phyloP scores from a whole-genome alignment of 2,797 vertebrate genomes.

The Lithobates sylvaticus region DNA sequence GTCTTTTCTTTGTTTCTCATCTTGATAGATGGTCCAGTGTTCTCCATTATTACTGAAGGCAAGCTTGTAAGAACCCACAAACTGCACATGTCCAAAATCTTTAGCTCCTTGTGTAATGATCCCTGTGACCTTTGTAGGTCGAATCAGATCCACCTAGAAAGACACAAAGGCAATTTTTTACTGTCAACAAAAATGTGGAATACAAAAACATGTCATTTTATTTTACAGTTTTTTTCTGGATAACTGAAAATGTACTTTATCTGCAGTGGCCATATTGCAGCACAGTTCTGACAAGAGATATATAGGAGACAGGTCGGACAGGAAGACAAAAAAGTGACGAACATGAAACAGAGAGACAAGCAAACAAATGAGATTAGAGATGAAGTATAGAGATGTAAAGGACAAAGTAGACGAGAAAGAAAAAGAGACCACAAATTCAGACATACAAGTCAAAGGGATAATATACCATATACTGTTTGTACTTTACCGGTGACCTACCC shows the following conservation, averaged over 20 bases:
- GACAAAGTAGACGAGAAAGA: not conserved
- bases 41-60: conserved; percentile 94
- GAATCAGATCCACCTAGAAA: conserved; percentile 88
- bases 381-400: not conserved
- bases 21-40: conserved; percentile 92
- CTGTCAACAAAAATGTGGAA: not conserved
- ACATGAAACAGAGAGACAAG: not conserved
- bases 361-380: not conserved
- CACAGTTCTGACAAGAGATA: not conserved
- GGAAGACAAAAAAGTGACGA: not conserved
- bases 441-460: not conserved
- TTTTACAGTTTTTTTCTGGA: not conserved
- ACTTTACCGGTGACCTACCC: not conserved
- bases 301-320: not conserved
- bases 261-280: not conserved
- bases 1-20: conserved; percentile 96
- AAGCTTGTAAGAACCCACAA: conserved; percentile 97
- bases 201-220: not conserved
- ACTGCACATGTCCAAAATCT: conserved; percentile 97
- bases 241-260: not conserved
- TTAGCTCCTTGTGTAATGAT: conserved; percentile 98
- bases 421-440: not conserved
- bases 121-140: conserved; percentile 94
- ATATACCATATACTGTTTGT: not conserved
- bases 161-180: conserved; percentile 11